These are phyloP conservation scores for Drosophila affinis DNA, from an alignment of 2,888 invertebrate genomes.

Conservation along the genomic window DNA sequence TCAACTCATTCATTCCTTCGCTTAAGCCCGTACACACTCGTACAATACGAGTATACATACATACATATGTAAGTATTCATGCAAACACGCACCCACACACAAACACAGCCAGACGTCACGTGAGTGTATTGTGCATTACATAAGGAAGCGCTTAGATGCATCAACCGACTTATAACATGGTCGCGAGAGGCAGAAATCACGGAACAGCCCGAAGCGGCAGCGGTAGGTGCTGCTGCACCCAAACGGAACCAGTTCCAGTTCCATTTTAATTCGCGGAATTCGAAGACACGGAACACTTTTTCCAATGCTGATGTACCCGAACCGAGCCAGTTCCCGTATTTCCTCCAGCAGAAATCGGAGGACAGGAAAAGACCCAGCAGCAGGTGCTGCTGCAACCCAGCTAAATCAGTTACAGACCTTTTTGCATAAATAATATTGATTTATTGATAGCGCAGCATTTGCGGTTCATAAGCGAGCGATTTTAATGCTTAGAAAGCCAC, in stretches of 20 bases:
- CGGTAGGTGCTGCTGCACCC: background rate
- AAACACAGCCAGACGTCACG: constrained; percentile 29
- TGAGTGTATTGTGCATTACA: constrained; percentile 49
- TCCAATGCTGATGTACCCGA: background rate
- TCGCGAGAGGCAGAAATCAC: constrained; percentile 21
- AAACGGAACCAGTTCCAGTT: background rate
- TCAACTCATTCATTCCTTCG: constrained; percentile 65
- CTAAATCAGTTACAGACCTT: constrained; percentile 34
- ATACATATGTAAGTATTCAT: constrained; percentile 43
- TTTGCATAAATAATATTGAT: constrained; percentile 80
- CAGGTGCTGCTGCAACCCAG: constrained; percentile 15
- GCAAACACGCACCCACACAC: constrained; percentile 39
- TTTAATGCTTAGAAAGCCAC: constrained; percentile 64
- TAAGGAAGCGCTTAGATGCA: constrained; percentile 73
- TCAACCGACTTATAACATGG: constrained; percentile 67
- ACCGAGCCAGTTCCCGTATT: background rate
- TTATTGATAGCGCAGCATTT: constrained; percentile 76
- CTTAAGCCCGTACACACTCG: no score
- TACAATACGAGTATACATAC: no score
- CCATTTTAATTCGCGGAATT: background rate
- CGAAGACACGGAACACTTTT: background rate
- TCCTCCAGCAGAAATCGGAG: background rate
- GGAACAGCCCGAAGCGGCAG: constrained; percentile 10
- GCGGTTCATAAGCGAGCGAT: constrained; percentile 71
- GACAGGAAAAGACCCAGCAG: background rate